phyloP scores from a whole-genome alignment of 1,140 invertebrate genomes.

The Anastrepha ludens region DNA sequence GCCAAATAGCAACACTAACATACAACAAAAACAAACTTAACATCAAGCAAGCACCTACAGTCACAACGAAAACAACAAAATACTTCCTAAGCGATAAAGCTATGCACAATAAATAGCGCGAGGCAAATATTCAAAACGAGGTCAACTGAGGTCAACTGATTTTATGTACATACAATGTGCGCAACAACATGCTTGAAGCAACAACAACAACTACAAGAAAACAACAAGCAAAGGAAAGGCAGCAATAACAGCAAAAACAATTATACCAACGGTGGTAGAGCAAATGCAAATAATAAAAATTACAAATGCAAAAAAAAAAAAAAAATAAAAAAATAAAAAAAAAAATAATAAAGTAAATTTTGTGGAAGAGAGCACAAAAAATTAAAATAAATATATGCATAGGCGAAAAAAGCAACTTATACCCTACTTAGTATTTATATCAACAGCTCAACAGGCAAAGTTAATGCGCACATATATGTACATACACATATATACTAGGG shows the following conservation, averaged over 20 bases:
- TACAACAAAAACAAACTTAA: background rate
- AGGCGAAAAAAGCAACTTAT: background rate
- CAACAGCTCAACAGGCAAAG: background rate
- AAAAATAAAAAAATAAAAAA: background rate
- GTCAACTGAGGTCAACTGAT: conserved; percentile 42
- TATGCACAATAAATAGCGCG: conserved; percentile 22
- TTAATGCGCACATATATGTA: background rate
- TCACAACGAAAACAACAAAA: background rate
- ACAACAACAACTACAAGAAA: background rate
- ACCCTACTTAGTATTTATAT: conserved; percentile 14
- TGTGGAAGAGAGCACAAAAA: background rate
- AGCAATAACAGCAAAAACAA: background rate
- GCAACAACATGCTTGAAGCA: background rate
- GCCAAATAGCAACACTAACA: conserved; percentile 14
- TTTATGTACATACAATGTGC: background rate
- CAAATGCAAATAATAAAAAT: background rate
- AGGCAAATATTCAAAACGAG: conserved; percentile 43
- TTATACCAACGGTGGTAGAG: background rate
- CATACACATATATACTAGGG: background rate
- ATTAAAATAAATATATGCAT: background rate
- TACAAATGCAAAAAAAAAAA: background rate
- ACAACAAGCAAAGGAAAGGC: background rate
- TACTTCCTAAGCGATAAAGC: conserved; percentile 22
- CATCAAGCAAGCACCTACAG: conserved; percentile 5
- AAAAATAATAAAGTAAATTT: background rate